Base-by-base conservation (phyloP, 1,140 invertebrate genomes). In the Drosophila ohnishii region DNA sequence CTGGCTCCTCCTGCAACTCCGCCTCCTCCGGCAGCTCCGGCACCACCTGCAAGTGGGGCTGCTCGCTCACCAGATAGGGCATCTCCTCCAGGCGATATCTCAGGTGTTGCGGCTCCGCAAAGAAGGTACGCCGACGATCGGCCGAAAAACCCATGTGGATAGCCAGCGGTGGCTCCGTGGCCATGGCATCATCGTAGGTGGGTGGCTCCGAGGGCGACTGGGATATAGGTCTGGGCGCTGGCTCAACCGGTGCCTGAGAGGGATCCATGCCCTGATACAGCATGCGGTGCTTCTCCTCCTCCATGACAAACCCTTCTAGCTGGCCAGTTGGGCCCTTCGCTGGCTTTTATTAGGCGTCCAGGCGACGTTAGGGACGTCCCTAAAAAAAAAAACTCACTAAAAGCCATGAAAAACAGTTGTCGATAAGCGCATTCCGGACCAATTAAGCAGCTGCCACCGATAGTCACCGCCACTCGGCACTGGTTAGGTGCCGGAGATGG, bases 271-370 rank as follows among this genome's bases (percentile, higher is more conserved):
- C 75, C 50, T 83, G 75, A 34, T 56, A 83, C n/a, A 83, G 65
- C 80, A 83, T 83, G 13, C 75, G 75, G 25, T 83, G 80, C 40
- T 83, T 83, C 28, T 78, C 61, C 10, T 75, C 80, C 35, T 64
- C 65, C 80, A 83, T 83, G 34, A 8, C 50, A 45, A 62, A 28
- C 39, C 39, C 58, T 39, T 81, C 80, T 81, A 35, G 14, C 44
- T 56, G 8, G 2, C 16, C 9, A 19, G 3, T 19, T 9, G n/a
- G 1, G 32, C 61, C 45, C 44, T 30, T 50, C 32, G n/a, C 22
- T 9, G 35, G 39, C 39, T 73, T 73, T 63, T 73, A 73, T 45
- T 35, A 0, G 8, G 13, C 14, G 1, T 28, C 10, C 4, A 28
- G 5, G 45, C 8, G 45, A 48, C 8, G 8, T n/a, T 22, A 2